Evolutionary conservation across 2,888 invertebrate genomes (phyloP).

Genomic region (Cotesia congregata): DNA sequence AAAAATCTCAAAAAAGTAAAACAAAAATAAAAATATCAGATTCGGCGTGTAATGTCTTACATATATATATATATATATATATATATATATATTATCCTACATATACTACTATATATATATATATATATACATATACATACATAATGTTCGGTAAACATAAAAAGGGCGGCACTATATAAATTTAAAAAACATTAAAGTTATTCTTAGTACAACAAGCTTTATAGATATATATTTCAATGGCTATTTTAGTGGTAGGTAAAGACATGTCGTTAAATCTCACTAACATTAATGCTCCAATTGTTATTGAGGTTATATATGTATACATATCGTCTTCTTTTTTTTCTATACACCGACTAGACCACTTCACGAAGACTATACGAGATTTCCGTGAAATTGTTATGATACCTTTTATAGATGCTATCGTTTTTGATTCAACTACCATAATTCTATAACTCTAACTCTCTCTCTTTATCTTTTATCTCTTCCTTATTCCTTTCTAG

Average conservation of each 20-base stretch:
- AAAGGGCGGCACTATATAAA: neutral
- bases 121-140: too few relatives aligned
- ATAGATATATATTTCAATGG: neutral
- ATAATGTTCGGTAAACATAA: neutral
- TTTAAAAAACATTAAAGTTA: neutral
- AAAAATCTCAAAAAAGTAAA: too few relatives aligned
- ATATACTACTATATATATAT: too few relatives aligned
- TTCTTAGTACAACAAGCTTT: neutral
- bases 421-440: slow-evolving; percentile 11
- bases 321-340: neutral
- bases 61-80: too few relatives aligned
- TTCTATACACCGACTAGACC: neutral
- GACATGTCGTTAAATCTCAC: slow-evolving; percentile 3
- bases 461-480: slow-evolving; percentile 1
- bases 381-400: slow-evolving; percentile 26
- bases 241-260: neutral
- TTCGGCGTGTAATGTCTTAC: neutral
- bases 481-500: neutral
- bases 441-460: neutral
- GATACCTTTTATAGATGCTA: slow-evolving; percentile 22
- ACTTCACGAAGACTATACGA: neutral
- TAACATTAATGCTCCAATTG: slow-evolving; percentile 9
- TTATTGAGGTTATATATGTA: slow-evolving; percentile 17
- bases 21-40: too few relatives aligned
- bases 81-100: too few relatives aligned